Base-by-base conservation (phyloP, 2,888 invertebrate genomes). In the Oligia fasciuncula region DNA sequence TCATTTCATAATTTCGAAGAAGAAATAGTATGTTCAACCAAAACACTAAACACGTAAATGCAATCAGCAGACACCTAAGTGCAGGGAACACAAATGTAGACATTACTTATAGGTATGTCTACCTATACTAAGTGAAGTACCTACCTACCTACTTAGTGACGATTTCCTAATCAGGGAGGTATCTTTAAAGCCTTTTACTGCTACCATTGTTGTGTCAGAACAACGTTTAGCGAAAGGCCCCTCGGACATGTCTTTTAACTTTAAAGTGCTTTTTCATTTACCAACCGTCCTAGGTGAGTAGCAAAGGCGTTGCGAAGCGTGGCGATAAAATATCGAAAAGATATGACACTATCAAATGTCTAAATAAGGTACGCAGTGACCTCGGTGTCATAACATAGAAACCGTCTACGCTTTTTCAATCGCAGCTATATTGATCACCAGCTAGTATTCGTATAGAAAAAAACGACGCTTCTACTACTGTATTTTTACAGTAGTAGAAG, bases 181-280 rank as follows among this genome's bases (percentile, higher is more conserved):
- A 86, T 79, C 81, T 82, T 35, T 71, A 89, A 89, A 88, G 76
- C 69, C 72, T 82, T 88, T 88, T 88, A 82, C 81, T 76, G 81
- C 51, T 19, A 23, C 81, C 81, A 89, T 88, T 89, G 88, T 88
- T 73, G 29, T 86, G 84, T 80, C 81, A 81, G 73, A 73, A 76
- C 49, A 75, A 40, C n/a, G 78, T 67, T 80, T 46, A 73, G 73
- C 68, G 65, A 81, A 81, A 79, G 73, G 17, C 62, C 69, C 35
- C 35, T 68, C 68, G 60, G 66, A 80, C 83, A 85, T 70, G 78
- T 85, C 76, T 86, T 84, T 83, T 83, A 63, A 82, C 19, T 85
- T 79, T 81, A 76, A 87, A 89, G 89, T 83, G 84, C 77, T 76
- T 79, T 83, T 88, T 79, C 85, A 60, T 40, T 79, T 79, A 80